Percentiles rank a stretch among this genome's conserved stretches.
These are phyloP conservation scores for Podarcis muralis DNA, from an alignment of 2,113 vertebrate species.

Conservation along the genomic window DNA sequence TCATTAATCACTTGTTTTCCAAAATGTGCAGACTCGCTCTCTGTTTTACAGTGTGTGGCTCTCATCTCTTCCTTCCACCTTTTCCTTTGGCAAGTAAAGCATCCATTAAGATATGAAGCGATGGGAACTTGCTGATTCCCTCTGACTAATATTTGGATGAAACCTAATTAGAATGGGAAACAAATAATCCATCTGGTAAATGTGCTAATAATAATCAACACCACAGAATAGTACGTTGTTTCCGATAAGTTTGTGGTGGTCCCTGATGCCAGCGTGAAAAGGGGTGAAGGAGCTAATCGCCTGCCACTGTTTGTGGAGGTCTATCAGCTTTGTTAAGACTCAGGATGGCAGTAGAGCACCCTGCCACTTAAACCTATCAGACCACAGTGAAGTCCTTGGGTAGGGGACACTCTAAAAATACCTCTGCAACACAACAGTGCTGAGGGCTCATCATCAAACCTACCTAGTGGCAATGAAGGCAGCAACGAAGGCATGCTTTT, in stretches of 20 bases:
- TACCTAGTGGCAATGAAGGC: too few species aligned
- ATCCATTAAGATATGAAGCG: neutral
- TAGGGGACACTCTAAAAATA: slow-evolving; percentile 49
- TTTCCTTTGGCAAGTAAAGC: neutral
- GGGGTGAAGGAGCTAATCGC: neutral
- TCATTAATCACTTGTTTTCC: too few species aligned
- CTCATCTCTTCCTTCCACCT: neutral
- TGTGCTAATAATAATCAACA: neutral
- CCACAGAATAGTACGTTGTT: neutral
- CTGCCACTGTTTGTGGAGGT: neutral
- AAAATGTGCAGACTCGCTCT: too few species aligned
- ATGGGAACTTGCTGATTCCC: neutral
- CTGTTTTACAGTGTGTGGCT: neutral
- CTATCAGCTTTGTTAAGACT: neutral
- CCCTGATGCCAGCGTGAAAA: neutral
- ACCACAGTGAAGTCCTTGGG: slow-evolving; percentile 28
- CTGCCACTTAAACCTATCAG: neutral
- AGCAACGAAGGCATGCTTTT: too few species aligned
- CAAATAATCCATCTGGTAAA: too few species aligned
- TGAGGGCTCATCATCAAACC: neutral
- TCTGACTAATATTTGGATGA: neutral
- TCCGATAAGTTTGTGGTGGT: neutral
- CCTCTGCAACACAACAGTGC: slow-evolving; percentile 41
- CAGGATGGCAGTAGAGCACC: neutral
- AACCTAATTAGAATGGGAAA: neutral